phyloP scores from a whole-genome alignment of 1,140 invertebrate genomes.

The Drosophila nikananu region DNA sequence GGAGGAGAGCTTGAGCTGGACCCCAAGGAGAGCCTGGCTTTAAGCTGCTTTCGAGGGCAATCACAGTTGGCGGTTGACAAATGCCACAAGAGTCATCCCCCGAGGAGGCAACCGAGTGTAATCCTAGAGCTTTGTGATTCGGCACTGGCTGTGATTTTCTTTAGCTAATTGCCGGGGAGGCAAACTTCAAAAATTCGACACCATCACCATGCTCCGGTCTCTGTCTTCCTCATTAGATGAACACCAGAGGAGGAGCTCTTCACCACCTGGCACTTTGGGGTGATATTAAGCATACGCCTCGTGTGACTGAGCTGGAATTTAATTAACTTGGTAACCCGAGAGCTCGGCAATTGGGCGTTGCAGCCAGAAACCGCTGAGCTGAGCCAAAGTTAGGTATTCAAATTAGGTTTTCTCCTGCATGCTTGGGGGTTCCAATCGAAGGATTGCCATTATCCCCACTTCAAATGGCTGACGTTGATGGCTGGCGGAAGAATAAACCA shows the following conservation, averaged over 20 bases:
- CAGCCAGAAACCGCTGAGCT: not conserved
- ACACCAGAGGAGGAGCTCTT: not conserved
- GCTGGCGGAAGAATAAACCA: conserved; percentile 6
- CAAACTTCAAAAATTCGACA: conserved; percentile 57
- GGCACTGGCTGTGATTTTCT: conserved; percentile 14
- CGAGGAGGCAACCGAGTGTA: conserved; percentile 19
- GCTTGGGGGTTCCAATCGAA: not conserved
- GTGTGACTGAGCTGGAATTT: conserved; percentile 42
- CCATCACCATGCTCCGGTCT: conserved; percentile 39
- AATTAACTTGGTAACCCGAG: conserved; percentile 43
- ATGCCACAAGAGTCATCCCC: conserved; percentile 34
- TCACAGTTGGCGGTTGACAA: conserved; percentile 52
- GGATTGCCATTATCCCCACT: conserved; percentile 36
- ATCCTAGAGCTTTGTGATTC: conserved; percentile 31
- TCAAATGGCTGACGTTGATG: conserved; percentile 39
- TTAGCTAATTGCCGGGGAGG: conserved; percentile 56
- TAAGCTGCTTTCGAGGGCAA: conserved; percentile 49
- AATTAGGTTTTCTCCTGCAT: conserved; percentile 7
- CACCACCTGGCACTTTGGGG: conserved; percentile 23
- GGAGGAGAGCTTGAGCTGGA: conserved; percentile 3
- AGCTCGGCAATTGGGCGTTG: conserved; percentile 19
- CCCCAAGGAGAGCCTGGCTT: conserved; percentile 18
- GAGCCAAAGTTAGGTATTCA: conserved; percentile 15
- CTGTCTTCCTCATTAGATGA: conserved; percentile 28
- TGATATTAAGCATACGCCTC: conserved; percentile 64